Percentiles rank a stretch among this genome's conserved stretches.
phyloP scores from a whole-genome alignment of 2,113 vertebrate genomes.

The Oenanthe melanoleuca region DNA sequence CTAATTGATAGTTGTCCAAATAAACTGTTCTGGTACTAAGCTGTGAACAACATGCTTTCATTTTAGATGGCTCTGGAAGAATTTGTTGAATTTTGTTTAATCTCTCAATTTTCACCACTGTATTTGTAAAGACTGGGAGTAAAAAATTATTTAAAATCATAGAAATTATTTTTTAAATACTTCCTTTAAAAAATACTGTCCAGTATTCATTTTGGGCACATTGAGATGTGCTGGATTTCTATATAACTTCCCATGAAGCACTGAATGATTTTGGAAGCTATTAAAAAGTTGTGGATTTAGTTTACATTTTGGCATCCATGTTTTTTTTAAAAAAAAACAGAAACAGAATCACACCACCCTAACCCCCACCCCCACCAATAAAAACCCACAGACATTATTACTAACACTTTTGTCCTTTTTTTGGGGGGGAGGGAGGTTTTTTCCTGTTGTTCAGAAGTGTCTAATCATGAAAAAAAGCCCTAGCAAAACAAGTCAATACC shows the following conservation, averaged over 20 bases:
- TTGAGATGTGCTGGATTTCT: neutral
- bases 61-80: neutral
- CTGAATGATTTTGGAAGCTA: neutral
- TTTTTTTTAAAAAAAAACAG: neutral
- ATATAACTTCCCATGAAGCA: neutral
- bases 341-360: too few relatives aligned
- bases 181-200: neutral
- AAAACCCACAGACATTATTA: neutral
- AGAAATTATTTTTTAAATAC: neutral
- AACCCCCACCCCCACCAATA: fast-evolving
- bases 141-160: neutral
- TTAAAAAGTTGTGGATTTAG: neutral
- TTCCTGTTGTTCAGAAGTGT: neutral
- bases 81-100: neutral
- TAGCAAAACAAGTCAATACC: neutral
- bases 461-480: neutral
- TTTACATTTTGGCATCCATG: neutral
- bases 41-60: neutral
- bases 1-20: neutral
- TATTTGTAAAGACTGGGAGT: neutral
- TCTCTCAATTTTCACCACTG: neutral
- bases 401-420: neutral
- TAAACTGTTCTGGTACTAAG: neutral
- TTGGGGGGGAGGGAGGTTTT: fast-evolving
- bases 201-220: neutral